Percentiles rank a stretch among this genome's conserved stretches.
phyloP scores from a whole-genome alignment of 2,888 invertebrate genomes.

The Dryobotodes eremita region DNA sequence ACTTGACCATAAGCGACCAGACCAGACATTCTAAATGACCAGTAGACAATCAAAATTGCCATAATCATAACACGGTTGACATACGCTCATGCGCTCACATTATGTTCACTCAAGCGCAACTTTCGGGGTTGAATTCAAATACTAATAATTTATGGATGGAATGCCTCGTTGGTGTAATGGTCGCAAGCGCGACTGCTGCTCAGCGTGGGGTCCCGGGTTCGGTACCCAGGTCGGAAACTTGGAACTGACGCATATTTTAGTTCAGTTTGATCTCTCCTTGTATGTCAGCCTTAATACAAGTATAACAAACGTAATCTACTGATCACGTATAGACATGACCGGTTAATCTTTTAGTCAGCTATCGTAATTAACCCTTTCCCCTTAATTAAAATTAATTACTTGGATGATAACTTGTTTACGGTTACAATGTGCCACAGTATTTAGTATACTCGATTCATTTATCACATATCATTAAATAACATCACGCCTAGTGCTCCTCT shows the following conservation, averaged over 20 bases:
- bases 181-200: not conserved
- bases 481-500: not conserved
- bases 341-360: constrained; percentile 4
- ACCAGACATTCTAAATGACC: constrained; percentile 11
- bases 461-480: not conserved
- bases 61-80: constrained; percentile 23
- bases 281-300: not conserved
- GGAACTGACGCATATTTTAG: not conserved
- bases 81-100: constrained; percentile 9
- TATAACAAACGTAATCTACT: not conserved
- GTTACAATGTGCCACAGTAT: not conserved
- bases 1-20: not conserved
- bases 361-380: constrained; percentile 34
- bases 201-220: not conserved
- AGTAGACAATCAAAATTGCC: constrained; percentile 9
- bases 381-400: constrained; percentile 39
- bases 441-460: not conserved
- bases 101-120: constrained; percentile 3
- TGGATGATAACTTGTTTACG: not conserved
- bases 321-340: not conserved
- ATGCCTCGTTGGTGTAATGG: not conserved
- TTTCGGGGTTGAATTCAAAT: constrained; percentile 18
- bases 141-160: not conserved
- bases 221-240: not conserved
- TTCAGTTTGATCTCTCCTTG: not conserved